phyloP scores from a whole-genome alignment of 2,888 invertebrate genomes.

The Elmis aenea region DNA sequence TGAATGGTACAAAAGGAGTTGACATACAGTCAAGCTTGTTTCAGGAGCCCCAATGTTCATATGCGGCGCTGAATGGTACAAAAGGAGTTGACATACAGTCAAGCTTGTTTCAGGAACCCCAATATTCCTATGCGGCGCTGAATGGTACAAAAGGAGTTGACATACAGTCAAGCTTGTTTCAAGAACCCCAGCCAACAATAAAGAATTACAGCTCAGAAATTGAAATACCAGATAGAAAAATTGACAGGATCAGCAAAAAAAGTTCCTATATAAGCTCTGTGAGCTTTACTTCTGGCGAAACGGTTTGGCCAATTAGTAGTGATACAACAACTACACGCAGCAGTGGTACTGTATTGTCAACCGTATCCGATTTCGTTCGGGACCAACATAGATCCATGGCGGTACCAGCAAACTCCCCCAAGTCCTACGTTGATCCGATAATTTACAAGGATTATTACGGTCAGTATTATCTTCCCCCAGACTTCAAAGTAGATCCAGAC shows the following conservation, averaged over 20 bases:
- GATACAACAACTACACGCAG: background rate
- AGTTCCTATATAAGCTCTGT: background rate
- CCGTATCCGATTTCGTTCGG: background rate
- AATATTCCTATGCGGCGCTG: background rate
- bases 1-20: background rate
- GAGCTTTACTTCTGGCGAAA: background rate
- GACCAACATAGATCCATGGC: background rate
- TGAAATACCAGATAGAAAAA: background rate
- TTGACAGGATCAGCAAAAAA: background rate
- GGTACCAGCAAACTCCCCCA: background rate
- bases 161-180: slow-evolving; percentile 1
- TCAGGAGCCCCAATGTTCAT: slow-evolving; percentile 2
- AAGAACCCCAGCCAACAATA: background rate
- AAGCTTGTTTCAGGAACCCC: slow-evolving; percentile 1
- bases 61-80: background rate
- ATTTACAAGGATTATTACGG: background rate
- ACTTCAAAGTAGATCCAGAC: too few species aligned
- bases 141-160: slow-evolving; percentile 2
- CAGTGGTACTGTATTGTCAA: background rate
- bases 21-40: slow-evolving; percentile 1
- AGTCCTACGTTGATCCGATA: background rate
- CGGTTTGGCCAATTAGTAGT: background rate
- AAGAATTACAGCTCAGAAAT: background rate
- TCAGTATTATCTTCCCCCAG: too few species aligned
- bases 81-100: slow-evolving; percentile 1